Base-by-base conservation (phyloP, 2,113 vertebrate genomes). In the Tupaia chinensis region DNA sequence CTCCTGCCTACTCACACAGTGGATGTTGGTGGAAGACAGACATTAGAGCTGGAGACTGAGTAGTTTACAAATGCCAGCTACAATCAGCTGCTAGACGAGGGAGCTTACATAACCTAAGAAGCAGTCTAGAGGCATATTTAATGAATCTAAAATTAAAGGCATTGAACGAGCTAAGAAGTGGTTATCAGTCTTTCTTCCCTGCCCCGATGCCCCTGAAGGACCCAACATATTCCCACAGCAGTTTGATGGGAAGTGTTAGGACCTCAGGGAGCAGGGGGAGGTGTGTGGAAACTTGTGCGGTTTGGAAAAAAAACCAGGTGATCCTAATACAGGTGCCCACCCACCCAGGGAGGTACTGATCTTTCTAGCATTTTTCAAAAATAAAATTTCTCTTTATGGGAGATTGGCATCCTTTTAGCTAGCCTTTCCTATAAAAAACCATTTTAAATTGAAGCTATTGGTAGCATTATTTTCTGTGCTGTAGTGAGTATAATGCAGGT, bases 341-440 rank as follows among this genome's bases (percentile, higher is more conserved):
- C 63, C 11, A 34, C 81, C 25, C 76, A 77, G 32, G 81, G 80
- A 89, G 86, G 27, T 32, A 14, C 54, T 77, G 80, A 68, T 92
- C 54, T 80, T 74, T 79, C 84, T 73, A 27, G 70, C 79, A 68
- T 79, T 76, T 87, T 70, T 27, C 78, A 77, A 90, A 81, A 86
- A 79, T 56, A 3, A 17, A 68, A 58, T 65, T 74, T 85, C 54
- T 95, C 77, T 63, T 63, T 2, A 7, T 19, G 61, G 60, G 92
- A 93, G 61, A 61, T 0, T 32, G 53, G 69, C 16, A 27, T 81
- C 76, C 72, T 76, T 63, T 70, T n/a, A 88, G 94, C 88, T 78
- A 82, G 85, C 20, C 94, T 92, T 95, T 76, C 77, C 76, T 25
- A 77, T 22, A 94, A 86, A 95, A 6, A 60, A 23, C 17, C 19